Percentiles rank a stretch among this genome's conserved stretches.
phyloP scores from a whole-genome alignment of 1,140 invertebrate species.

The Holotrichia oblita region DNA sequence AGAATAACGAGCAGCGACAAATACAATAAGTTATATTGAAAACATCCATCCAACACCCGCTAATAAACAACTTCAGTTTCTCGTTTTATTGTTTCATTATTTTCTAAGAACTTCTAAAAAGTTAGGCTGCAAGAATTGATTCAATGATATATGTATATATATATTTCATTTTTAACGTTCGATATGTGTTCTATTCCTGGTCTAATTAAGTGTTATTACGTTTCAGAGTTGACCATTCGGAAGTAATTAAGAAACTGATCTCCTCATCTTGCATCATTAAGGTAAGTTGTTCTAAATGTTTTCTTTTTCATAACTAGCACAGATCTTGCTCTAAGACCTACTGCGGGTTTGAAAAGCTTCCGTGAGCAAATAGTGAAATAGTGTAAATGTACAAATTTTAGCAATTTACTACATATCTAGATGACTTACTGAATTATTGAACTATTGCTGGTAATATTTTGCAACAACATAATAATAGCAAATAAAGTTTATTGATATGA shows the following conservation, averaged over 20 bases:
- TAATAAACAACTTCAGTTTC: neutral
- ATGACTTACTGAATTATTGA: no score
- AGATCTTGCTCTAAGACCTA: no score
- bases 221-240: neutral
- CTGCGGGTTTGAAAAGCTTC: no score
- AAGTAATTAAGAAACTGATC: neutral
- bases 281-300: neutral
- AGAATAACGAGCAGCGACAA: neutral
- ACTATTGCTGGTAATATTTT: no score
- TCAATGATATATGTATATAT: neutral
- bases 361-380: no score
- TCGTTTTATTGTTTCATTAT: neutral
- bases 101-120: neutral
- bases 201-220: neutral
- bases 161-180: neutral
- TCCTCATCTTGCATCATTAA: neutral
- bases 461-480: no score
- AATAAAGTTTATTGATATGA: no score
- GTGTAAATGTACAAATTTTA: no score
- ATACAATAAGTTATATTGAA: neutral
- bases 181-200: no score
- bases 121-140: neutral
- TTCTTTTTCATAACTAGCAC: no score
- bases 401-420: no score
- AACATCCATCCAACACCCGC: neutral